These are phyloP conservation scores for Panagrolaimus sp. DNA, from an alignment of 1,140 invertebrate genomes.

Conservation along the genomic window DNA sequence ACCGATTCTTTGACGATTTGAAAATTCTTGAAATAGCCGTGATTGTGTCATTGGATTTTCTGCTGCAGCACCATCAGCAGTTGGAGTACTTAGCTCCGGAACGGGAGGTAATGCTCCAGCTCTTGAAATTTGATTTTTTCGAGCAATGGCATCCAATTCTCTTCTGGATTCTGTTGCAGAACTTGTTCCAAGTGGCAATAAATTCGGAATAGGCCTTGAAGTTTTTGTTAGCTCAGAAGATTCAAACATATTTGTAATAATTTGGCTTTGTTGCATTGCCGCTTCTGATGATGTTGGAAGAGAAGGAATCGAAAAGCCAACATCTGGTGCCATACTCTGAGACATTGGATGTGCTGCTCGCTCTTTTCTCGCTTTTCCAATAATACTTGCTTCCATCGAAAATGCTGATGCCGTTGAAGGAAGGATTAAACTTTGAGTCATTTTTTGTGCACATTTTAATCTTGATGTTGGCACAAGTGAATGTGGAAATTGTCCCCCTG, in stretches of 20 bases:
- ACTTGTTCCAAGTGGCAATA: constrained; percentile 9
- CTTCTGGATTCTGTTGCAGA: constrained; percentile 36
- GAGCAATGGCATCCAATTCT: constrained; percentile 47
- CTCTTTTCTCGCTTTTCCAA: background rate
- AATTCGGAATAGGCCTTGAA: constrained; percentile 11
- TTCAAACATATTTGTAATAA: constrained; percentile 26
- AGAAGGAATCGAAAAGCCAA: constrained; percentile 13
- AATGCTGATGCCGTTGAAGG: constrained; percentile 62
- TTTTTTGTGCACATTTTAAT: constrained; percentile 75
- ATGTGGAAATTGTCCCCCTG: constrained; percentile 81
- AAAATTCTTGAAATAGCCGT: constrained; percentile 52
- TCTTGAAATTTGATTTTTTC: constrained; percentile 24
- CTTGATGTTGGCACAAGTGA: constrained; percentile 81
- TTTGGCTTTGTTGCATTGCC: constrained; percentile 22
- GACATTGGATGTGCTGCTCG: constrained; percentile 16
- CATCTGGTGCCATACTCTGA: background rate
- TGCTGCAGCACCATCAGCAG: background rate
- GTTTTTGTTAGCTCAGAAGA: constrained; percentile 23
- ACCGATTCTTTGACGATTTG: constrained; percentile 25
- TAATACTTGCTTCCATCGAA: constrained; percentile 23
- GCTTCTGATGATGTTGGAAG: background rate
- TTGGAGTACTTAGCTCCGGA: constrained; percentile 41
- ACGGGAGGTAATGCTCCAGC: constrained; percentile 24
- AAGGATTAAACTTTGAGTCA: constrained; percentile 81
- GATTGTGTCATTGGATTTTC: constrained; percentile 42